Percentiles rank a stretch among this genome's conserved stretches.
Evolutionary conservation across 2,113 vertebrate genomes (phyloP).

Genomic region (Leptocoma aspasia): DNA sequence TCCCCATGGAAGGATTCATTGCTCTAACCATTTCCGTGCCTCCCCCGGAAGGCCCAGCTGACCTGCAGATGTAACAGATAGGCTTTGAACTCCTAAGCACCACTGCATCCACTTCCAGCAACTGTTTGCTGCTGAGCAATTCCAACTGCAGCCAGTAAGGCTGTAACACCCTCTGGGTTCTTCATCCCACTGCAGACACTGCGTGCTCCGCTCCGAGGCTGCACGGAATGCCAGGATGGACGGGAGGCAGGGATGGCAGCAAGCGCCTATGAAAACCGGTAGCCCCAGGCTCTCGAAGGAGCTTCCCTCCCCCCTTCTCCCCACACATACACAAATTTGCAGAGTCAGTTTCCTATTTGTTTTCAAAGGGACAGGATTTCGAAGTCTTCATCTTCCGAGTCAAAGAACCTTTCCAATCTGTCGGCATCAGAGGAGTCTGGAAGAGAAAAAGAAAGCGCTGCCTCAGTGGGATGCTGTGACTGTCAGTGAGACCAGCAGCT

Average conservation of each 20-base stretch:
- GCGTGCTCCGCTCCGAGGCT: not conserved
- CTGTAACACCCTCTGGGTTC: constrained; percentile 10
- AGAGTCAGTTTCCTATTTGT: constrained; percentile 45
- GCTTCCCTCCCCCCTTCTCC: constrained; percentile 63
- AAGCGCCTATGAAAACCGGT: constrained; percentile 62
- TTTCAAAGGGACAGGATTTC: constrained; percentile 95
- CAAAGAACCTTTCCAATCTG: constrained; percentile 94
- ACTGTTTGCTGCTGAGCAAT: constrained; percentile 16
- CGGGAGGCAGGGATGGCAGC: constrained; percentile 57
- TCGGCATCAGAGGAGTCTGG: constrained; percentile 93
- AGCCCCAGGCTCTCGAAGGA: constrained; percentile 61
- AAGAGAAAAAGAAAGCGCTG: not conserved
- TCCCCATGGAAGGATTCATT: not conserved
- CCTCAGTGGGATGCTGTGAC: not conserved
- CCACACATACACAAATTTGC: constrained; percentile 47
- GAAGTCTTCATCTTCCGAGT: constrained; percentile 97
- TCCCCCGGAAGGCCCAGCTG: constrained; percentile 5
- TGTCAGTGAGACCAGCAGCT: not conserved
- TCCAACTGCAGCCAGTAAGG: constrained; percentile 37
- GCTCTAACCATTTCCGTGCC: not conserved
- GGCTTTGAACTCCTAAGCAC: constrained; percentile 46
- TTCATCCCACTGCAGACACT: constrained; percentile 25
- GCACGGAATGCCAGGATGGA: constrained; percentile 56
- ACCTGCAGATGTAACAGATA: constrained; percentile 15
- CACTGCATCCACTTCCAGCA: constrained; percentile 44